A percentile compares a stretch with the other conserved stretches of the same genome.
Conservation (phyloP, 30 jellyfish, hydroid and myxozoan genomes). For the Pseudorhiza aurosa region DNA sequence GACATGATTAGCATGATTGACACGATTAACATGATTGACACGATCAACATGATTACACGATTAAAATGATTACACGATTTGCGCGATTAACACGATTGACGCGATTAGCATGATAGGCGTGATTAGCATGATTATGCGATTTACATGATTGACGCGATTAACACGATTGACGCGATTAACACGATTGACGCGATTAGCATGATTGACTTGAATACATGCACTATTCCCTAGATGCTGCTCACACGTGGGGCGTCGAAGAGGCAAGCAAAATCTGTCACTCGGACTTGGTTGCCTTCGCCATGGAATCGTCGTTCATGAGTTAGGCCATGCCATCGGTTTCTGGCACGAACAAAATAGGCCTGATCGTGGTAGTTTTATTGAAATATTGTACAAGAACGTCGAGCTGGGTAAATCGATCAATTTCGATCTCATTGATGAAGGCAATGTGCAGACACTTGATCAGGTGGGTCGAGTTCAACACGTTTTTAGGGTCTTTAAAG, state of each 20-base stretch:
- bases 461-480: constrained; percentile 89
- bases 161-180: too few species aligned
- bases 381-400: constrained; percentile 82
- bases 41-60: too few species aligned
- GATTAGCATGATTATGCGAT: too few species aligned
- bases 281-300: constrained; percentile 96
- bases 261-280: constrained; percentile 78
- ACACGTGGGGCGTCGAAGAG: constrained; percentile 86
- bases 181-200: too few species aligned
- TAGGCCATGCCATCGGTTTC: constrained; percentile 95
- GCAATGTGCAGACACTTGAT: constrained; percentile 85
- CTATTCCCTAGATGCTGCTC: constrained; percentile 89
- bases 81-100: too few species aligned
- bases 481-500: too few species aligned
- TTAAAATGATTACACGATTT: too few species aligned
- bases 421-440: constrained; percentile 65
- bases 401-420: constrained; percentile 62
- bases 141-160: too few species aligned
- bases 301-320: constrained; percentile 92
- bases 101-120: too few species aligned
- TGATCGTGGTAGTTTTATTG: constrained; percentile 91
- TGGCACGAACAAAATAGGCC: constrained; percentile 98
- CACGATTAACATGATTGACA: too few species aligned
- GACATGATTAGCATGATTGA: too few species aligned
- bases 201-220: too few species aligned